phyloP scores from a whole-genome alignment of 2,888 invertebrate species.

The Brenthis hecate region DNA sequence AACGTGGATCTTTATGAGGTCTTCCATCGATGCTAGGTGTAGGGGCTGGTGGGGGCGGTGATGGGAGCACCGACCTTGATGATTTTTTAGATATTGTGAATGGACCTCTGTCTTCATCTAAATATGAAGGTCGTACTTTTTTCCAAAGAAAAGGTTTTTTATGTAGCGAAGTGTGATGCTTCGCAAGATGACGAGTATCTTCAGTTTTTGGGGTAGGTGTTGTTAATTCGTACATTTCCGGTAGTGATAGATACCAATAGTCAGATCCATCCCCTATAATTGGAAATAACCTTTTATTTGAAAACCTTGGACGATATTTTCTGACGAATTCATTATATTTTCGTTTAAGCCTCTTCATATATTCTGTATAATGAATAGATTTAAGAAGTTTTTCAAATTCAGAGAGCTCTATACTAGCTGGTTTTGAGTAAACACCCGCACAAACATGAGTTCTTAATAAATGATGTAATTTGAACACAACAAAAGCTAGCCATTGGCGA shows the following conservation, averaged over 20 bases:
- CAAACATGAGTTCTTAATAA: constrained; percentile 65
- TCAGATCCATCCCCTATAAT: constrained; percentile 74
- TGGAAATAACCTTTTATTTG: constrained; percentile 72
- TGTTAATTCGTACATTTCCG: constrained; percentile 77
- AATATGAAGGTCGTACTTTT: constrained; percentile 50
- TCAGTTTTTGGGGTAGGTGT: constrained; percentile 44
- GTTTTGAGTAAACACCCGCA: constrained; percentile 69
- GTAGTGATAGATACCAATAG: constrained; percentile 76
- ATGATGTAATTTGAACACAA: constrained; percentile 75
- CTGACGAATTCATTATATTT: constrained; percentile 75
- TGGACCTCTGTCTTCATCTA: constrained; percentile 58
- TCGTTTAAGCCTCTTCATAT: constrained; percentile 67
- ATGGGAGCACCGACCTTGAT: constrained; percentile 19
- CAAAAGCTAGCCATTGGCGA: constrained; percentile 71
- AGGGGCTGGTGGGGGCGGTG: constrained; percentile 52
- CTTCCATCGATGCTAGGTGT: constrained; percentile 46
- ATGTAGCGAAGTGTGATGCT: constrained; percentile 64
- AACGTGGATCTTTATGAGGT: constrained; percentile 63
- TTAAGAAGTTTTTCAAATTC: constrained; percentile 72
- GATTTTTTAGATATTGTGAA: constrained; percentile 51
- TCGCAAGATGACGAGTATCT: constrained; percentile 55
- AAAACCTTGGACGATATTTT: constrained; percentile 67
- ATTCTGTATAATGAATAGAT: constrained; percentile 71
- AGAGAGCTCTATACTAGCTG: constrained; percentile 56
- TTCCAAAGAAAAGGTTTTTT: constrained; percentile 72